Conservation (phyloP, 92 coral and sea anemone species). For the Diadumene lineata region DNA sequence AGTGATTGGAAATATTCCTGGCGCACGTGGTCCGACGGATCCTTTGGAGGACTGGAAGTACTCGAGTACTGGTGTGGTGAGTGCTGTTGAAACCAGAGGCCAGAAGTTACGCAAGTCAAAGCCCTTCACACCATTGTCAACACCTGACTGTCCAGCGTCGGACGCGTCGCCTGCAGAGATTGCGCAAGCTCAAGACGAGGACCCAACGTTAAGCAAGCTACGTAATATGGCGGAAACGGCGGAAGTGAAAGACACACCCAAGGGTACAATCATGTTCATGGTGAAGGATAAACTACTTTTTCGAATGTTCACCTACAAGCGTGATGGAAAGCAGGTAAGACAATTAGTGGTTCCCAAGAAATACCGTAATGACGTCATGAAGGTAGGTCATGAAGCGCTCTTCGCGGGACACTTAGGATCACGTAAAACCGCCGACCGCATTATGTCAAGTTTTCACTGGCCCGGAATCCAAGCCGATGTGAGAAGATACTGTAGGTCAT, state of each 20-base stretch:
- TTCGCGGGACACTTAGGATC: no score
- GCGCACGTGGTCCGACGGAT: not conserved
- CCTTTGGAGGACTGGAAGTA: constrained; percentile 13
- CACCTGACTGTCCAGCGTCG: constrained; percentile 16
- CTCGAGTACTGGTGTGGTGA: not conserved
- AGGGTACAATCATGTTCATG: not conserved
- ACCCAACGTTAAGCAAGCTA: not conserved
- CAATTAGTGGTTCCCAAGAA: constrained; percentile 38
- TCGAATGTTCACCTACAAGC: constrained; percentile 10
- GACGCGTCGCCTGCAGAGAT: constrained; percentile 7
- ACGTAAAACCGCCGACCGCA: constrained; percentile 45
- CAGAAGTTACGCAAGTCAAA: constrained; percentile 18
- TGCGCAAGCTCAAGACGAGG: constrained; percentile 4
- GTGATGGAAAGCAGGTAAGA: constrained; percentile 17
- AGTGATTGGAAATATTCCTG: constrained; percentile 19
- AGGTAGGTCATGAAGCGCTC: constrained; percentile 47
- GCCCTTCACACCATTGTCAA: constrained; percentile 8
- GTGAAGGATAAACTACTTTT: not conserved
- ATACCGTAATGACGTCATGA: constrained; percentile 25
- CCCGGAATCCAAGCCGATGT: constrained; percentile 46
- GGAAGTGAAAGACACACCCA: not conserved
- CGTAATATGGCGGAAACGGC: not conserved
- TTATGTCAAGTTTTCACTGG: constrained; percentile 52
- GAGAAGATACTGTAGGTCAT: constrained; percentile 31
- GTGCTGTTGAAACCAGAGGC: constrained; percentile 14